phyloP scores from a whole-genome alignment of 1,140 invertebrate genomes.

The Drosophila bocki region DNA sequence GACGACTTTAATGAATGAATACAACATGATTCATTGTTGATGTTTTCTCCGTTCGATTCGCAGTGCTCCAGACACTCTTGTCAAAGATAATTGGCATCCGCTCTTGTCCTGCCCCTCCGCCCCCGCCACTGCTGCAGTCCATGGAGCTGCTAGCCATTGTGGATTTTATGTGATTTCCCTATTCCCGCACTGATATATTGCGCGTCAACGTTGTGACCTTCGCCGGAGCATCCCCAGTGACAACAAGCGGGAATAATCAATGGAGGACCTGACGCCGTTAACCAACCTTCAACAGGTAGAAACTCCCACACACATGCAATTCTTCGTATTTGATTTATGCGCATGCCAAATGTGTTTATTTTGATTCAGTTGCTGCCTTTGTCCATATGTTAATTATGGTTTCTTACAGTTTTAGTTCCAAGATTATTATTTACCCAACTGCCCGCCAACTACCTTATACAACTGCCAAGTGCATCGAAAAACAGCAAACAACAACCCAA shows the following conservation, averaged over 20 bases:
- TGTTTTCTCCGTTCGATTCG: constrained; percentile 30
- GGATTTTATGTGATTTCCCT: constrained; percentile 22
- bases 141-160: constrained; percentile 15
- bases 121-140: background rate
- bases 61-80: constrained; percentile 26
- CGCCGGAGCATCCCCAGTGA: constrained; percentile 47
- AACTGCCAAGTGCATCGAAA: constrained; percentile 20
- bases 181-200: constrained; percentile 24
- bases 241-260: constrained; percentile 69
- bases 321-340: constrained; percentile 14
- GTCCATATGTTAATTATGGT: constrained; percentile 45
- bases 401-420: constrained; percentile 75
- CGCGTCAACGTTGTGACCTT: constrained; percentile 57
- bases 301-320: constrained; percentile 12
- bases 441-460: constrained; percentile 14
- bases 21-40: constrained; percentile 48
- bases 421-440: constrained; percentile 39
- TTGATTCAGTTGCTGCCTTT: constrained; percentile 16
- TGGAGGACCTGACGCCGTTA: constrained; percentile 80
- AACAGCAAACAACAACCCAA: constrained; percentile 6
- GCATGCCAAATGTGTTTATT: constrained; percentile 26
- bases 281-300: constrained; percentile 82
- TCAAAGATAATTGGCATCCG: constrained; percentile 42
- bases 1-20: constrained; percentile 14
- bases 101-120: constrained; percentile 3